Percentiles rank a stretch among this genome's conserved stretches.
These are phyloP conservation scores for Hexactinellida sp. DNA, from an alignment of 37 sponge, comb jelly and placozoan species.

Conservation along the genomic window DNA sequence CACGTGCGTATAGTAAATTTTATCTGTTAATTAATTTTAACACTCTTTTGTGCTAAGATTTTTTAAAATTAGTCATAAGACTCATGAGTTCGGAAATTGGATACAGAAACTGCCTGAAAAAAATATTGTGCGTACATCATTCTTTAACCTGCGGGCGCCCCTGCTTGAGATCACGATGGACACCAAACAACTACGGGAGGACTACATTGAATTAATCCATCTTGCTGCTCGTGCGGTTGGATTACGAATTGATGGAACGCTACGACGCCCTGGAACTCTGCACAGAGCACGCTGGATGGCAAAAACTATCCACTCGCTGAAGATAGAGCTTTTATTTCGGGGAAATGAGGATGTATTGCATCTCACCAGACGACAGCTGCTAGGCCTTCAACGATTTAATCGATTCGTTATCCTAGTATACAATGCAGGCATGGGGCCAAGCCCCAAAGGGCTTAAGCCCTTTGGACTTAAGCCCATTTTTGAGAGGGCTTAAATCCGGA, in stretches of 20 bases:
- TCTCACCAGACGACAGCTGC: background rate
- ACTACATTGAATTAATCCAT: constrained; percentile 4
- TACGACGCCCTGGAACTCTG: constrained; percentile 9
- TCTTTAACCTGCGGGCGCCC: too few relatives aligned
- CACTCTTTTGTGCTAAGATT: too few relatives aligned
- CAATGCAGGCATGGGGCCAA: too few relatives aligned
- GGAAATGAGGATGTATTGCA: constrained; percentile 6
- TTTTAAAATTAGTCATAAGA: too few relatives aligned
- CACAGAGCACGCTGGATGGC: constrained; percentile 7
- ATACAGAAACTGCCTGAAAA: too few relatives aligned
- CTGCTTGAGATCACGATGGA: constrained; percentile 1
- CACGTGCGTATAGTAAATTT: too few relatives aligned
- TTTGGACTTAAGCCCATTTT: too few relatives aligned
- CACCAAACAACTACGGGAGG: background rate
- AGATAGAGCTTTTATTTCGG: constrained; percentile 1
- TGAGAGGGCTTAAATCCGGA: too few relatives aligned
- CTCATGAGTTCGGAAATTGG: too few relatives aligned
- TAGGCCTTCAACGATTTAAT: background rate
- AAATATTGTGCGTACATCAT: too few relatives aligned
- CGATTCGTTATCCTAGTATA: constrained; percentile 15
- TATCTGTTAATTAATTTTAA: too few relatives aligned
- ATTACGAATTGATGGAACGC: background rate
- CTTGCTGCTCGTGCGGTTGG: background rate
- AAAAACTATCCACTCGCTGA: background rate
- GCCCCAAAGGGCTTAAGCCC: too few relatives aligned